Conservation (phyloP, 64 coral and sea anemone genomes). For the Acropora yongei region DNA sequence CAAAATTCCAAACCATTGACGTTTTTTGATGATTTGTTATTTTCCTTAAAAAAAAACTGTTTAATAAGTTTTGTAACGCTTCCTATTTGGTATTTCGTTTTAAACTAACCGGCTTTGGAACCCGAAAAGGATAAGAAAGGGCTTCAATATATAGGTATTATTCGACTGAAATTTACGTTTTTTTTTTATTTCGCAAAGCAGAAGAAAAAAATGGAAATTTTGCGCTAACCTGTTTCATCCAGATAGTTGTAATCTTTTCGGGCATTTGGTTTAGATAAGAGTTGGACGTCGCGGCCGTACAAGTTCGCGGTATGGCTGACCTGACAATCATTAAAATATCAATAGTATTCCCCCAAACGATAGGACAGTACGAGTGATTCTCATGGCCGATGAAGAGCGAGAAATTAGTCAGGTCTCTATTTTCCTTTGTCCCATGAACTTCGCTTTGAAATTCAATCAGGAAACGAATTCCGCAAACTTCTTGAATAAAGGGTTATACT, state of each 20-base stretch:
- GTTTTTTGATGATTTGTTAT: no score
- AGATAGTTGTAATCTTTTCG: constrained; percentile 20
- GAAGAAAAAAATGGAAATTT: not conserved
- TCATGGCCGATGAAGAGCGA: not conserved
- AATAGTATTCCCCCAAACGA: not conserved
- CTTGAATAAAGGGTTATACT: no score
- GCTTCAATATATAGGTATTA: not conserved
- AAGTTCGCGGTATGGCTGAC: not conserved
- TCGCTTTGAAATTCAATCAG: not conserved
- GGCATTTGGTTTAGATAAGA: constrained; percentile 19
- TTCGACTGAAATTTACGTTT: not conserved
- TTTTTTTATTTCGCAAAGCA: no score
- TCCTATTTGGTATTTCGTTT: not conserved
- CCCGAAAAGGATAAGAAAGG: not conserved
- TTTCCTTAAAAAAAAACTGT: no score
- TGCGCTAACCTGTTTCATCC: constrained; percentile 37
- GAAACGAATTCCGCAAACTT: not conserved
- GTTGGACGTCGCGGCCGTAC: not conserved
- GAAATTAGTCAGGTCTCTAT: not conserved
- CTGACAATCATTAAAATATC: not conserved
- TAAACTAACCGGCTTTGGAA: not conserved
- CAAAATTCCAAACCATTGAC: no score
- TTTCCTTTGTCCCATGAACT: not conserved
- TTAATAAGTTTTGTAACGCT: no score
- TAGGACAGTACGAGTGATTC: not conserved